Percentiles rank a stretch among this genome's conserved stretches.
Evolutionary conservation across 1,140 invertebrate species (phyloP).

Genomic region (Saccostrea cuccullata): DNA sequence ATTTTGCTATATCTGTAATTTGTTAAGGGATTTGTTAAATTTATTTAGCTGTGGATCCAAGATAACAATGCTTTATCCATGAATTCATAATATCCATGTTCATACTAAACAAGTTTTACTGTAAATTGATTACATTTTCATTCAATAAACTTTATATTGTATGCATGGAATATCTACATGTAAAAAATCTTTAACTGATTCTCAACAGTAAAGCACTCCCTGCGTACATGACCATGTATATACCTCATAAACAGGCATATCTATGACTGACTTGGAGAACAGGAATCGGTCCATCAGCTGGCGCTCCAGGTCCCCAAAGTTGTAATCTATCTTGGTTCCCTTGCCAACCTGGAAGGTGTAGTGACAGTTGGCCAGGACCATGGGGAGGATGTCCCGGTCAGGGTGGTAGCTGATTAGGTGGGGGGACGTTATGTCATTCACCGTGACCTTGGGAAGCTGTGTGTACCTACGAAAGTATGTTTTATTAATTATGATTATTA

Average conservation of each 20-base stretch:
- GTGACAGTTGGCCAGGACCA: constrained; percentile 69
- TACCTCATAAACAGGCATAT: constrained; percentile 23
- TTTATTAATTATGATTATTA: no score
- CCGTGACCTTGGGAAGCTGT: constrained; percentile 51
- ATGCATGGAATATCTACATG: no score
- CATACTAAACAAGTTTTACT: no score
- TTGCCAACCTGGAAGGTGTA: constrained; percentile 68
- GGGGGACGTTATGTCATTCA: constrained; percentile 53
- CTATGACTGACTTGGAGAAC: constrained; percentile 57
- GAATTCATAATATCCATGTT: no score
- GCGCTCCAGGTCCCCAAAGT: constrained; percentile 61
- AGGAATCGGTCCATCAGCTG: constrained; percentile 65
- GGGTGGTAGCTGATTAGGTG: constrained; percentile 69
- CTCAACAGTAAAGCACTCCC: background rate
- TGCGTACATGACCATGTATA: background rate
- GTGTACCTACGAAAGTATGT: background rate
- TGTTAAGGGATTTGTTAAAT: no score
- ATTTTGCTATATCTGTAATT: no score
- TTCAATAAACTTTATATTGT: no score
- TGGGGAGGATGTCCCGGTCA: constrained; percentile 66
- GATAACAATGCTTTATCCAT: no score
- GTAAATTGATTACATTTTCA: no score
- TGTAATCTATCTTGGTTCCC: constrained; percentile 63
- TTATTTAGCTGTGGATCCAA: no score
- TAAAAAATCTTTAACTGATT: no score